phyloP scores from a whole-genome alignment of 2,797 vertebrate species.

The Gambusia yucatana region DNA sequence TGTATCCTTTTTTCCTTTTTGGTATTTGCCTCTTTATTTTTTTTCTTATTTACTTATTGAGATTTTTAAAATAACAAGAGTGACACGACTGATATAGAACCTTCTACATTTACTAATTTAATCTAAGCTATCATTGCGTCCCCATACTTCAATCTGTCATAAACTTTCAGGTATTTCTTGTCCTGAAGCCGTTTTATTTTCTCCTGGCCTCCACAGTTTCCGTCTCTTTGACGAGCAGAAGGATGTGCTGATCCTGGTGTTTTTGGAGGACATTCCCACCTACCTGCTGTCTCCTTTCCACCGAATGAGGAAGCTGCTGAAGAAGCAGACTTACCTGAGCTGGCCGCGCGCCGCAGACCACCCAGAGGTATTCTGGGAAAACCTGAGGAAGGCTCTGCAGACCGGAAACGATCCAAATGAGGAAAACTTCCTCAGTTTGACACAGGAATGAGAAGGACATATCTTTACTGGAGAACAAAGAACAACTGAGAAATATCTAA shows the following conservation, averaged over 20 bases:
- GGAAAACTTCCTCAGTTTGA: constrained; percentile 28
- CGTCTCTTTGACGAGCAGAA: constrained; percentile 81
- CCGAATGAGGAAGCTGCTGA: constrained; percentile 79
- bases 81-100: too few relatives aligned
- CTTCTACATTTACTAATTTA: not conserved
- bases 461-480: not conserved
- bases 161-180: not conserved
- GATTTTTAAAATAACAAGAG: not conserved
- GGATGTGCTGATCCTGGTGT: constrained; percentile 80
- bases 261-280: constrained; percentile 77
- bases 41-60: not conserved
- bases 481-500: not conserved
- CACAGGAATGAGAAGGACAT: not conserved
- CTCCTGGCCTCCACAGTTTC: constrained; percentile 39
- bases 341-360: constrained; percentile 68
- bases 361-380: constrained; percentile 78
- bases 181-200: not conserved
- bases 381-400: constrained; percentile 69
- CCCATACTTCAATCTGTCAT: not conserved
- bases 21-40: not conserved
- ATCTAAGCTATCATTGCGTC: not conserved
- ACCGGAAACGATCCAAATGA: constrained; percentile 24
- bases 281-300: constrained; percentile 73
- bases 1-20: not conserved
- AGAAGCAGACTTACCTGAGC: constrained; percentile 76